phyloP scores from a whole-genome alignment of 2,797 vertebrate species.

The Falco concolor region DNA sequence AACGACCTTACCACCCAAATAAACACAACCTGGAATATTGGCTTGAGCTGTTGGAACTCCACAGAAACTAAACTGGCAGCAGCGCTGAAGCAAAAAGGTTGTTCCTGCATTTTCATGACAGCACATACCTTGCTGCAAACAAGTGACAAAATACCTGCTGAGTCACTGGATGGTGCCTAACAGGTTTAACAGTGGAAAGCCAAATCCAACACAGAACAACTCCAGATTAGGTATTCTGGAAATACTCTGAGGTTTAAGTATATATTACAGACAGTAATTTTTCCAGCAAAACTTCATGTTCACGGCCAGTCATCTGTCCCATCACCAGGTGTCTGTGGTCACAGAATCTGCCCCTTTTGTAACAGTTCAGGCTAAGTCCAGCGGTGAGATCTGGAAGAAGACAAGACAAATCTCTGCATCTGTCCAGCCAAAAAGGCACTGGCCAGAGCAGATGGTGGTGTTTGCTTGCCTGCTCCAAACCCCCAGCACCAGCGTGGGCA shows the following conservation, averaged over 20 bases:
- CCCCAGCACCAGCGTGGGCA: accelerated
- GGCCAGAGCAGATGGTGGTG: accelerated
- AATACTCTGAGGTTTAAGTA: background rate
- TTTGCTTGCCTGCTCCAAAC: background rate
- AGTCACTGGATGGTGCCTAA: background rate
- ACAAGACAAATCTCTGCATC: background rate
- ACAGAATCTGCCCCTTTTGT: accelerated
- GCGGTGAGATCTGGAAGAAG: background rate
- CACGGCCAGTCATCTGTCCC: background rate
- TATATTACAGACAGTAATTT: background rate
- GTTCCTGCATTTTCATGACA: background rate
- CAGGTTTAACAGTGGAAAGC: background rate
- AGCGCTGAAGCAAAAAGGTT: background rate
- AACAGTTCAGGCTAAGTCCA: background rate
- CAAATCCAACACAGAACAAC: background rate
- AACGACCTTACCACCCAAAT: background rate
- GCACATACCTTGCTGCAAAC: background rate
- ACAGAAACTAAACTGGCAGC: background rate
- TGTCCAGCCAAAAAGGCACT: background rate
- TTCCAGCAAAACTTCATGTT: background rate
- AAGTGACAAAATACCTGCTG: background rate
- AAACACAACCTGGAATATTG: background rate
- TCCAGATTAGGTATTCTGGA: background rate
- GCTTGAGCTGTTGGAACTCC: background rate
- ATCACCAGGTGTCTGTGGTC: background rate